These are phyloP conservation scores for Steinernema feltiae DNA, from an alignment of 1,140 invertebrate genomes.

Conservation along the genomic window DNA sequence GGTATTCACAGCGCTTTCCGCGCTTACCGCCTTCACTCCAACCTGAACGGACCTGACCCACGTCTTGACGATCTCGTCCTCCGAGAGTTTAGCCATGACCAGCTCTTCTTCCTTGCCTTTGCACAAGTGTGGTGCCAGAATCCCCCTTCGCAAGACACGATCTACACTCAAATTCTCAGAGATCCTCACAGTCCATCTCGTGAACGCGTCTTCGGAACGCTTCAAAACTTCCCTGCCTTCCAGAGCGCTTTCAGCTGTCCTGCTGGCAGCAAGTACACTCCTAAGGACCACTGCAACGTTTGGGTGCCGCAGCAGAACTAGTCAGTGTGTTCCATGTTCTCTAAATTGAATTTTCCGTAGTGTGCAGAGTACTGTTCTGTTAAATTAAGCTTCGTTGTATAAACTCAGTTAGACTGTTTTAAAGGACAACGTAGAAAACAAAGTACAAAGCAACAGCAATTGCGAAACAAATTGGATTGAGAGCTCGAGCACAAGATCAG, in stretches of 20 bases:
- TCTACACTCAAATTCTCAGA: constrained; percentile 33
- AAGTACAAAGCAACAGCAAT: neutral
- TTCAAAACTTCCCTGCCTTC: constrained; percentile 53
- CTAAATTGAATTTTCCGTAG: neutral
- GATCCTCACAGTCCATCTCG: constrained; percentile 44
- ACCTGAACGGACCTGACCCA: constrained; percentile 48
- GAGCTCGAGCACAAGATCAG: neutral
- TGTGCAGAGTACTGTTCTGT: neutral
- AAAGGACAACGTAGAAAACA: neutral
- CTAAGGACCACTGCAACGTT: constrained; percentile 45
- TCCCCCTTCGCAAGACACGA: constrained; percentile 18
- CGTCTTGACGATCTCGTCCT: constrained; percentile 40
- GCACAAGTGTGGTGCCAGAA: constrained; percentile 47
- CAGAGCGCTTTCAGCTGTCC: constrained; percentile 52
- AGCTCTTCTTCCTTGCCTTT: constrained; percentile 52
- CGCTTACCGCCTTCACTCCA: constrained; percentile 39
- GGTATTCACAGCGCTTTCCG: constrained; percentile 49
- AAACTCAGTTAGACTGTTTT: neutral
- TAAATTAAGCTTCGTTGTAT: neutral
- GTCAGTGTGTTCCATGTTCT: neutral
- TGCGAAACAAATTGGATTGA: neutral
- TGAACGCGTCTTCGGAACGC: constrained; percentile 37
- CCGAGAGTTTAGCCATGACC: constrained; percentile 44
- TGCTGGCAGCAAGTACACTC: constrained; percentile 41
- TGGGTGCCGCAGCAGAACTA: constrained; percentile 40